Evolutionary conservation across 2,888 invertebrate species (phyloP).

Genomic region (Plusia festucae): DNA sequence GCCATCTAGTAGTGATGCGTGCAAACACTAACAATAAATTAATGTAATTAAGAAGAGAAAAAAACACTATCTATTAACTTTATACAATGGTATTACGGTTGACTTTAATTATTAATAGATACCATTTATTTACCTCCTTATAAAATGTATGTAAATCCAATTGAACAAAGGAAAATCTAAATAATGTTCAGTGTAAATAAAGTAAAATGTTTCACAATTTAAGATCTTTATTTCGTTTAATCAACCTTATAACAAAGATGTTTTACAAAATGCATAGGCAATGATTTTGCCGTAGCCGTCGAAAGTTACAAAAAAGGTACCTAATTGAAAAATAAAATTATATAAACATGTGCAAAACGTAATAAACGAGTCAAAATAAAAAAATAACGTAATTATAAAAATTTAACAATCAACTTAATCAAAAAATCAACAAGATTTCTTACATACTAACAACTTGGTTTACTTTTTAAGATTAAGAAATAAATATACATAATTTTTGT

Average conservation of each 20-base stretch:
- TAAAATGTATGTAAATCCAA: too few species aligned
- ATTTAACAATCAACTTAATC: constrained; percentile 42
- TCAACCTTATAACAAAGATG: constrained; percentile 56
- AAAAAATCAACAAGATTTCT: neutral
- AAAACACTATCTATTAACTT: too few species aligned
- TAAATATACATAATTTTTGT: neutral
- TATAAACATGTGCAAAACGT: constrained; percentile 13
- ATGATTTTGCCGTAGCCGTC: constrained; percentile 38
- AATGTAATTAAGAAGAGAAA: too few species aligned
- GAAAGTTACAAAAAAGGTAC: neutral
- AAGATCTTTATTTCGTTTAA: constrained; percentile 52
- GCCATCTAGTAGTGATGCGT: too few species aligned
- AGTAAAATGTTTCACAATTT: neutral
- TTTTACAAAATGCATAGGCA: constrained; percentile 44
- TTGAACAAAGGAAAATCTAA: too few species aligned
- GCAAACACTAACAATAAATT: too few species aligned
- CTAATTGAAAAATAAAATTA: constrained; percentile 2
- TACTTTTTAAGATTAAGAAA: neutral
- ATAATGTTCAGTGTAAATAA: too few species aligned
- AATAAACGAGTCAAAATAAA: constrained; percentile 23
- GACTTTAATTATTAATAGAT: too few species aligned
- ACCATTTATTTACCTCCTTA: too few species aligned
- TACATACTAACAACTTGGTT: neutral
- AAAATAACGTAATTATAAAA: constrained; percentile 42
- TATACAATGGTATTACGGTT: too few species aligned